Base-by-base conservation (phyloP, 2,888 invertebrate species). In the Rhagonycha fulva region DNA sequence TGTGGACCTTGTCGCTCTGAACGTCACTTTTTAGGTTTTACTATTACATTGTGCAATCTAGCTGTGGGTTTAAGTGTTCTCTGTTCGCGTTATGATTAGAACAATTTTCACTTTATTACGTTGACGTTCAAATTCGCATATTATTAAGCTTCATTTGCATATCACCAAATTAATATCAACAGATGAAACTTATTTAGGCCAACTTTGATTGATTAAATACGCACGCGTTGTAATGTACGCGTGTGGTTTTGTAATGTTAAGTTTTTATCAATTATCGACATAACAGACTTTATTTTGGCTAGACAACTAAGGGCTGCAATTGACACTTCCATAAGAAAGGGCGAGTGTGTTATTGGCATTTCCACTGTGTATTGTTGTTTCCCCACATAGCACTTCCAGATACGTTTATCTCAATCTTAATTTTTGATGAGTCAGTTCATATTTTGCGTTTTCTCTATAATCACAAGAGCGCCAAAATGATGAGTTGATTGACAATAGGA, bases 1-100 rank as follows among this genome's bases (percentile, higher is more conserved):
- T 82, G 82, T 82, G 82, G 81, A 82, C 81, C 81, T 80, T 82
- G 80, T 80, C 81, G 82, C 78, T 77, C 76, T 76, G 74, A 72
- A 76, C 70, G 80, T 82, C 81, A 81, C 76, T 82, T 81, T 82
- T 82, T 81, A 79, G 79, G 77, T 71, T 74, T 70, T 73, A 73
- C 78, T 76, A 77, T 80, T 80, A 78, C 76, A 72, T 70, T 76
- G 74, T 73, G 72, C 71, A 74, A 74, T 77, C 70, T 68, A 70
- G 76, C 47, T 74, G 74, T 61, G 74, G 74, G 63, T 75, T 77
- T 77, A 75, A 77, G 74, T 63, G 63, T 63, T 63, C 63, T 63
- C 26, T 77, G 71, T 77, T 77, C 71, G 60, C 66, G 70, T 77
- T 77, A 77, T 72, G 74, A 77, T 77, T 77, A 72, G 72, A 66